Percentiles rank a stretch among this genome's conserved stretches.
Conservation (phyloP, 2,113 vertebrate species). For the Lamprologus speciosus region DNA sequence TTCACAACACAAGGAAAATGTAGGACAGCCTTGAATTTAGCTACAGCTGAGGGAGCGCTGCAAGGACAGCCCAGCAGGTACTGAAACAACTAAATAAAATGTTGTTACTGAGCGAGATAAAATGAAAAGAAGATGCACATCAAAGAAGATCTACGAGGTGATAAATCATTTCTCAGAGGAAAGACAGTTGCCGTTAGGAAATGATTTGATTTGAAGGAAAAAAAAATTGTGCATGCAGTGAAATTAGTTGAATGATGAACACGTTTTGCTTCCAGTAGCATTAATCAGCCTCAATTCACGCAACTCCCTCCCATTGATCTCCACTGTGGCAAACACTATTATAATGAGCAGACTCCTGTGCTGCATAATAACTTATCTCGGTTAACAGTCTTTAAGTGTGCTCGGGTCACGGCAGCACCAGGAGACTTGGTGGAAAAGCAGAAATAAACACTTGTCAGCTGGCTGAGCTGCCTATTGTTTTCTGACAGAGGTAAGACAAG, state of each 20-base stretch:
- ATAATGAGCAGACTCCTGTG: background rate
- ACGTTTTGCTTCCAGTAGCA: background rate
- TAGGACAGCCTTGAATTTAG: slow-evolving; percentile 48
- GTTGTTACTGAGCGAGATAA: background rate
- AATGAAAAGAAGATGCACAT: background rate
- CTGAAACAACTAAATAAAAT: background rate
- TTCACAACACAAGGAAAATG: slow-evolving; percentile 22
- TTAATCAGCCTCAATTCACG: background rate
- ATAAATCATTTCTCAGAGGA: background rate
- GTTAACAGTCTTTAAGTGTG: background rate
- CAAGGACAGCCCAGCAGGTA: background rate
- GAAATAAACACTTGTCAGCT: background rate
- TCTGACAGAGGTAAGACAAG: background rate
- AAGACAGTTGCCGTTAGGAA: background rate
- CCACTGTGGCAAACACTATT: background rate
- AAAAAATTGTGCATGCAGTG: background rate
- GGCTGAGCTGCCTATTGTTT: background rate
- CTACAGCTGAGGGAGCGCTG: background rate
- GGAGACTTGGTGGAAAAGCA: background rate
- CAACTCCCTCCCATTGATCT: slow-evolving; percentile 10
- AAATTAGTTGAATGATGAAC: background rate
- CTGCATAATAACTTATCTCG: background rate
- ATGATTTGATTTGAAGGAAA: background rate
- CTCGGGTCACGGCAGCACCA: background rate
- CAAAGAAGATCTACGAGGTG: background rate